These are phyloP conservation scores for Apodemus agrarius DNA, from an alignment of 2,797 vertebrate species.

Conservation along the genomic window DNA sequence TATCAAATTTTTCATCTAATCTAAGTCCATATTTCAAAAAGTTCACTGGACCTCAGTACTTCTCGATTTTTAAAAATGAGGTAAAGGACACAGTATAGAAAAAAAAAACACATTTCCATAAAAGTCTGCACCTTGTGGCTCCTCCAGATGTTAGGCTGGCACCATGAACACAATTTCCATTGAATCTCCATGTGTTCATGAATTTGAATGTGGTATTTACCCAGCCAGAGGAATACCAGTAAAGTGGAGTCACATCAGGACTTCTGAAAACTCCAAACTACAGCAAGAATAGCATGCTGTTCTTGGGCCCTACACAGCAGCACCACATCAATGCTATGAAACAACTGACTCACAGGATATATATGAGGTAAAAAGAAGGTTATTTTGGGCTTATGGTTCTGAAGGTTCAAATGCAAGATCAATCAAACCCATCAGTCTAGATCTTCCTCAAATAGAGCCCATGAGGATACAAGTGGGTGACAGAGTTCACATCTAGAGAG, in stretches of 20 bases:
- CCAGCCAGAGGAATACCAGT: neutral
- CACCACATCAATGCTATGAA: neutral
- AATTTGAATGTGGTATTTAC: neutral
- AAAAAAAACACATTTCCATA: neutral
- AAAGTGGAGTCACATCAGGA: neutral
- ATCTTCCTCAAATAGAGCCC: neutral
- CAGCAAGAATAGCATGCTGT: slow-evolving; percentile 26
- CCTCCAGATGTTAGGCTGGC: neutral
- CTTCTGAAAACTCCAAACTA: slow-evolving; percentile 10
- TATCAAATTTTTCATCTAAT: neutral
- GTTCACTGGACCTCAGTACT: neutral
- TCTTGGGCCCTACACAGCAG: neutral
- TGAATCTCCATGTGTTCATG: neutral
- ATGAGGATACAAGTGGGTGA: neutral
- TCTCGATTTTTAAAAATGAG: neutral
- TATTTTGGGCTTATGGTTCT: neutral
- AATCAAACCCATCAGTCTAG: neutral
- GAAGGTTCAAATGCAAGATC: neutral
- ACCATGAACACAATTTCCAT: neutral
- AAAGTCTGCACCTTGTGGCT: neutral
- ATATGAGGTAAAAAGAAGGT: no score
- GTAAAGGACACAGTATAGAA: neutral
- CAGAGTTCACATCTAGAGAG: neutral
- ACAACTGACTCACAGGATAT: neutral
- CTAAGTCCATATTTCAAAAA: neutral